Evolutionary conservation across 2,888 invertebrate species (phyloP).

Genomic region (Microplitis manilae): DNA sequence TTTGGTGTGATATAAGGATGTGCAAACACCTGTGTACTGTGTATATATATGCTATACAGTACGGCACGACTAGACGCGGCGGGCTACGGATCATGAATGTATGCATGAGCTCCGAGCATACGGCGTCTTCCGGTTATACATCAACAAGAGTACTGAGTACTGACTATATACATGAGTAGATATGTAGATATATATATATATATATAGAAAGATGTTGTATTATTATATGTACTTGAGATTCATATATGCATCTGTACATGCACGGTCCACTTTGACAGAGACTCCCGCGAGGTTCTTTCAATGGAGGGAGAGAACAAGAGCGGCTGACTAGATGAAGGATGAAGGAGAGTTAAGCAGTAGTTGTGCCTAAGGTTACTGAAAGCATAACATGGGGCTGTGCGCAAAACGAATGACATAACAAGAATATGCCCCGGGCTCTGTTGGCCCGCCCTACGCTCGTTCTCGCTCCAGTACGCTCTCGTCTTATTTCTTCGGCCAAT

Average conservation of each 20-base stretch:
- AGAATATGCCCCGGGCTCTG: slow-evolving; percentile 21
- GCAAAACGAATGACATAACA: slow-evolving; percentile 30
- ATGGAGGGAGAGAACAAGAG: too few relatives aligned
- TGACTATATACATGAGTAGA: not conserved
- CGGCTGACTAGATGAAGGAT: too few relatives aligned
- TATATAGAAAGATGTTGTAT: not conserved
- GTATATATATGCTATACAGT: too few relatives aligned
- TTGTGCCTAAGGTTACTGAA: not conserved
- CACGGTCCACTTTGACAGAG: slow-evolving; percentile 28
- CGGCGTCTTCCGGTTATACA: slow-evolving; percentile 27
- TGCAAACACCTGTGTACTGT: not conserved
- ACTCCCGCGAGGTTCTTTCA: slow-evolving; percentile 2
- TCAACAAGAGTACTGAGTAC: slow-evolving; percentile 19
- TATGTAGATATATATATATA: slow-evolving; percentile 17
- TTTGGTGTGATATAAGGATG: not conserved
- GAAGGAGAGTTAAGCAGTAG: too few relatives aligned
- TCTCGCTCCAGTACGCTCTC: slow-evolving; percentile 3
- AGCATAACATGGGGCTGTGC: slow-evolving; percentile 1
- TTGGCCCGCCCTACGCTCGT: not conserved
- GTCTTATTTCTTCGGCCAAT: slow-evolving; percentile 6
- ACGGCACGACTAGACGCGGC: not conserved
- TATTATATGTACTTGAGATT: slow-evolving; percentile 34
- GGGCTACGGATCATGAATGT: slow-evolving; percentile 35
- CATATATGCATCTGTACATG: slow-evolving; percentile 38
- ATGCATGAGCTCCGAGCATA: slow-evolving; percentile 38